A percentile compares a stretch with the other conserved stretches of the same genome.
phyloP scores from a whole-genome alignment of 1,140 invertebrate genomes.

The Polypedilum pembai region DNA sequence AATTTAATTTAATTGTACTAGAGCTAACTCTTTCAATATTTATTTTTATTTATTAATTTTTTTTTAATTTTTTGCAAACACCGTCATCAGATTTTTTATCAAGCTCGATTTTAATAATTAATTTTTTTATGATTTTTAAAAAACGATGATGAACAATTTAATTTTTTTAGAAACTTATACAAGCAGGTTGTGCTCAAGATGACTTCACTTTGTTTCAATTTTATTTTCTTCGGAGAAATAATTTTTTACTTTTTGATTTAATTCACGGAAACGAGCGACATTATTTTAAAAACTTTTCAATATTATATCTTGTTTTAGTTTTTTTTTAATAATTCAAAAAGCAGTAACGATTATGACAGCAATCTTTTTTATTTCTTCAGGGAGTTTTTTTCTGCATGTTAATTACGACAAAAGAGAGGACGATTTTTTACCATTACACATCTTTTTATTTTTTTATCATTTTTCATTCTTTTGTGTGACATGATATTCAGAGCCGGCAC shows the following conservation, averaged over 20 bases:
- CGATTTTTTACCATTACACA: constrained; percentile 18
- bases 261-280: constrained; percentile 27
- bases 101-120: no score
- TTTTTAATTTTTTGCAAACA: no score
- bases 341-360: constrained; percentile 26
- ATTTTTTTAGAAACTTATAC: no score
- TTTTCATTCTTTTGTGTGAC: neutral
- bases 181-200: neutral
- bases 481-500: constrained; percentile 7
- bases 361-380: constrained; percentile 25
- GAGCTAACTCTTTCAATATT: no score
- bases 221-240: constrained; percentile 14
- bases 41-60: no score
- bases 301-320: constrained; percentile 22
- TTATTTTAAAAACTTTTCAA: constrained; percentile 19
- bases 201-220: neutral
- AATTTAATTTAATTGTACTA: no score
- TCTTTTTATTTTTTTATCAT: neutral
- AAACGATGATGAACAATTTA: no score
- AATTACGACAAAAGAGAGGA: constrained; percentile 17
- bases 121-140: no score
- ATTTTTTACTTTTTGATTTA: constrained; percentile 5
- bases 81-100: no score
- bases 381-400: constrained; percentile 2
- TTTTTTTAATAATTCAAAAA: constrained; percentile 28